Evolutionary conservation across 2,797 vertebrate genomes (phyloP).

Genomic region (Clarias fuscus): DNA sequence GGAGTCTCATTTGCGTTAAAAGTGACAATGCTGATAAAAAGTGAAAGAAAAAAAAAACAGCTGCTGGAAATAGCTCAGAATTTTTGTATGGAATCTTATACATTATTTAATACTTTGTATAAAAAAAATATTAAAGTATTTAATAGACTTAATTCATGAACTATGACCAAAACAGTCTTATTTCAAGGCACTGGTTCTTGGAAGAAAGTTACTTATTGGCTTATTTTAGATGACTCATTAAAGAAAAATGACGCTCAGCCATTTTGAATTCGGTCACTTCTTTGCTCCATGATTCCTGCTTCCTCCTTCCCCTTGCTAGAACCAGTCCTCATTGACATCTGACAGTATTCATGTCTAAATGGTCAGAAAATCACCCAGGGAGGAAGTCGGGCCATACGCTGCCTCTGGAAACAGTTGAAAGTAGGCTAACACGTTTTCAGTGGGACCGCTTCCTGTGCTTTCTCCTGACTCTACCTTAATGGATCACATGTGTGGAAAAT

Average conservation of each 20-base stretch:
- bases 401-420: constrained; percentile 66
- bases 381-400: constrained; percentile 51
- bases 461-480: constrained; percentile 71
- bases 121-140: neutral
- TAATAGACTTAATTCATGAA: neutral
- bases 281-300: constrained; percentile 28
- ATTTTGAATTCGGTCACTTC: neutral
- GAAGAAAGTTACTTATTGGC: neutral
- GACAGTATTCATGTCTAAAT: constrained; percentile 49
- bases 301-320: constrained; percentile 5
- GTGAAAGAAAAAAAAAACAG: neutral
- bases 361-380: constrained; percentile 46
- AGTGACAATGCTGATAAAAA: neutral
- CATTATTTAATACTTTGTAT: neutral
- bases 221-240: neutral
- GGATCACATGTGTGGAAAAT: constrained; percentile 72
- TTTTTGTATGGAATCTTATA: neutral
- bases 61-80: neutral
- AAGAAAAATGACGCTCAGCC: neutral
- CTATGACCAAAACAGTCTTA: neutral
- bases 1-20: neutral
- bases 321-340: constrained; percentile 38
- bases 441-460: constrained; percentile 67
- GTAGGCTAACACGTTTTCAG: constrained; percentile 66
- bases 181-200: neutral